Evolutionary conservation across 2,113 vertebrate genomes (phyloP), one percentile per base, ranked within the genome.

Genomic region (Otus sunia): DNA sequence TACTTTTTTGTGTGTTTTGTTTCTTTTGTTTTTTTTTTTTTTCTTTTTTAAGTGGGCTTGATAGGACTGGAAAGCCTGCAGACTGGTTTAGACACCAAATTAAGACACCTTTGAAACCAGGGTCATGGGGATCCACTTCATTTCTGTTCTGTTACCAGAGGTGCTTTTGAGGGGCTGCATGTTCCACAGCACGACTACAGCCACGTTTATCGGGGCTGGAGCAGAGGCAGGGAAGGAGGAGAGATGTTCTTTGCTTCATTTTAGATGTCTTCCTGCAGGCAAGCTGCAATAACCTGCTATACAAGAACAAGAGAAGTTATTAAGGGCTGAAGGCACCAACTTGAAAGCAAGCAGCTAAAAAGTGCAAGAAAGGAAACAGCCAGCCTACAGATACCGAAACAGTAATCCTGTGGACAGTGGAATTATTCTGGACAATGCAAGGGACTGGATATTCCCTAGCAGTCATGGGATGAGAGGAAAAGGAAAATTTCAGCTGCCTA

Each of bases 121-220:
- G 43, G 13, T 15, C 1, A 0, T 3, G 41, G 37, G 27, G 58
- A 85, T 21, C 32, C n/a, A 9, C 76, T 58, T 37, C 10, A 1
- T 5, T 29, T 59, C 11, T 16, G 17, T 29, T 34, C 52, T 9
- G 4, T 43, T 68, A 11, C 36, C 52, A 27, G 37, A 21, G 5
- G 32, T 6, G 53, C 39, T 68, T 53, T 15, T 15, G 17, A 77
- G 34, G 77, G 66, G 49, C 66, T 37, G 30, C 5, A 7, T 1
- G 5, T 19, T 59, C 59, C 34, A 3, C 47, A 37, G 15, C 32
- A 12, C 2, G 0, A 6, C 36, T 6, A 10, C 49, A 21, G 49
- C 19, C 43, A 9, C 0, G 0, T 47, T 3, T 36, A 3, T 1
- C 0, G 0, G 22, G 71, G 66, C 72, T 41, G 39, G 14, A 29